Evolutionary conservation across 2,888 invertebrate genomes (phyloP).

Genomic region (Prenolepis imparis): DNA sequence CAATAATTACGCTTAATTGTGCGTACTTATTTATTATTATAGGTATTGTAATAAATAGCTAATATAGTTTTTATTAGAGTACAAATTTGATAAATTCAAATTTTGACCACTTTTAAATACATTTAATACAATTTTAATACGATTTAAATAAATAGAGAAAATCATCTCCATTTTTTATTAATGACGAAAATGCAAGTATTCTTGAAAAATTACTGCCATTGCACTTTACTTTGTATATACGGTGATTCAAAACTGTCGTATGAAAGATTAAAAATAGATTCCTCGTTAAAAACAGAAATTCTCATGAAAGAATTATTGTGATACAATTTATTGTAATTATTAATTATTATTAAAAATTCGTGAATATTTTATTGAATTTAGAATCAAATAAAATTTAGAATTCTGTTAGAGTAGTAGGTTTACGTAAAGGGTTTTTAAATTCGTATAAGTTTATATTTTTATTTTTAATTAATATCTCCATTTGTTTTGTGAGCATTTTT

Average conservation of each 20-base stretch:
- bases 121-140: background rate
- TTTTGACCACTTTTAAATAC: background rate
- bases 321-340: background rate
- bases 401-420: background rate
- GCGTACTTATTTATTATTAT: background rate
- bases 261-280: background rate
- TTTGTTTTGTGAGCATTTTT: background rate
- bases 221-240: background rate
- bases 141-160: background rate
- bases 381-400: background rate
- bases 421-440: no score
- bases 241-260: background rate
- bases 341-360: background rate
- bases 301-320: background rate
- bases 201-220: background rate
- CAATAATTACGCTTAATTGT: background rate
- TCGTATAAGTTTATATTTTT: no score
- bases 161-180: background rate
- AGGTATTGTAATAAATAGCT: background rate
- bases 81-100: background rate
- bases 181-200: no score
- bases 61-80: background rate
- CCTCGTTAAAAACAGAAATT: background rate
- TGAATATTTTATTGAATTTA: background rate
- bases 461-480: background rate